Evolutionary conservation across 2,797 vertebrate species (phyloP).

Genomic region (Darevskia mixta): DNA sequence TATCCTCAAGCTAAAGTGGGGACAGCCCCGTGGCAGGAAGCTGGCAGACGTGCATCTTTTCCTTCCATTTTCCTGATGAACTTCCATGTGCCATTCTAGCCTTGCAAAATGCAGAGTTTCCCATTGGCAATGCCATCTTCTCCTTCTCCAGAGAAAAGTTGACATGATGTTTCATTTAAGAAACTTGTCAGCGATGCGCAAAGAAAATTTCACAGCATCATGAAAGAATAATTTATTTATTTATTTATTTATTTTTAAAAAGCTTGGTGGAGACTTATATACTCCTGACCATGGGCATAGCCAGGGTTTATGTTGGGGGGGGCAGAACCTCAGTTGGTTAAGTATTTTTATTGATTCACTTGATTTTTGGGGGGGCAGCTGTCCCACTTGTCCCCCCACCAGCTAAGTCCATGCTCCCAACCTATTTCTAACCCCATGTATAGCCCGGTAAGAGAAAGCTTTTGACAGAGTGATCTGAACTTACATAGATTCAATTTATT

Average conservation of each 20-base stretch:
- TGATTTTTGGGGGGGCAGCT: no score
- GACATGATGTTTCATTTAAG: slow-evolving; percentile 72
- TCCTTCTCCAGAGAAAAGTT: slow-evolving; percentile 67
- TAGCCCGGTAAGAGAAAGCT: not conserved
- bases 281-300: not conserved
- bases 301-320: no score
- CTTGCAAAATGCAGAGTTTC: slow-evolving; percentile 67
- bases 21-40: not conserved
- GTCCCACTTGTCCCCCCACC: no score
- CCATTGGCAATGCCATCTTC: slow-evolving; percentile 67
- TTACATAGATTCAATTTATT: slow-evolving; percentile 9
- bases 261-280: slow-evolving; percentile 9
- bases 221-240: slow-evolving; percentile 25
- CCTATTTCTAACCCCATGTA: not conserved
- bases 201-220: slow-evolving; percentile 69
- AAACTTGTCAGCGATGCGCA: slow-evolving; percentile 70
- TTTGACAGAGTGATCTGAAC: slow-evolving; percentile 2
- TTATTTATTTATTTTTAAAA: not conserved
- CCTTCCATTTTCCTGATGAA: slow-evolving; percentile 38
- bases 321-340: no score
- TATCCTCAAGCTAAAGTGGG: not conserved
- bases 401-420: not conserved
- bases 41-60: not conserved
- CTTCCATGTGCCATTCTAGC: slow-evolving; percentile 61
- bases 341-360: no score